Evolutionary conservation across 2,797 vertebrate genomes (phyloP).

Genomic region (Enteromius afrohamiltoni): DNA sequence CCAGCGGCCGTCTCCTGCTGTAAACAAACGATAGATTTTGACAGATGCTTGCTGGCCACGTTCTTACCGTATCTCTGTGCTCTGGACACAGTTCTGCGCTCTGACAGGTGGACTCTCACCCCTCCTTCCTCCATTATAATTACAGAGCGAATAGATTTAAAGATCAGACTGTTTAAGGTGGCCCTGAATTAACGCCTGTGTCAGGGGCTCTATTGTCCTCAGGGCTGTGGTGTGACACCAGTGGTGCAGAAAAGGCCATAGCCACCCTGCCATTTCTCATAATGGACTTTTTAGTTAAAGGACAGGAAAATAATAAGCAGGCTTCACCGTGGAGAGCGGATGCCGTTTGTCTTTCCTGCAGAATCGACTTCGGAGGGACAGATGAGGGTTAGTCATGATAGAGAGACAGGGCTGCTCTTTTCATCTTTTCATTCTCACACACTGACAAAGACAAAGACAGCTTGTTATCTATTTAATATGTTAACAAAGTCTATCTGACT

Average conservation of each 20-base stretch:
- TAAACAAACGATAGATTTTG: conserved; percentile 64
- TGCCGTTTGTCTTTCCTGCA: conserved; percentile 65
- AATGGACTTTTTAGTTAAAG: conserved; percentile 78
- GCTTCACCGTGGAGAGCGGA: conserved; percentile 60
- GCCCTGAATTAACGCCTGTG: conserved; percentile 61
- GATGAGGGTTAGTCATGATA: conserved; percentile 66
- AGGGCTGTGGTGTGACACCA: conserved; percentile 68
- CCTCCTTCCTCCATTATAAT: conserved; percentile 65
- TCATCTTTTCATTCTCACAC: conserved; percentile 72
- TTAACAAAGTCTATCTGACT: not conserved
- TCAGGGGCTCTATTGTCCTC: conserved; percentile 71
- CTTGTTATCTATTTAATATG: not conserved
- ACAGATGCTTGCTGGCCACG: conserved; percentile 56
- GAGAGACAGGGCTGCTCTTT: conserved; percentile 72
- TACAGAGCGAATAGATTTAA: conserved; percentile 70
- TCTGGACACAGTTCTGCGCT: conserved; percentile 23
- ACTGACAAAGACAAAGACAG: conserved; percentile 21
- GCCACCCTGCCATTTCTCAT: conserved; percentile 74
- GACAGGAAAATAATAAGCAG: conserved; percentile 75
- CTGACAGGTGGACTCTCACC: conserved; percentile 51
- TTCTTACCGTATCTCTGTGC: conserved; percentile 9
- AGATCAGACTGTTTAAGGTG: conserved; percentile 73
- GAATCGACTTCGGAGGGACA: conserved; percentile 63
- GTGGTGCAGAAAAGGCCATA: conserved; percentile 74
- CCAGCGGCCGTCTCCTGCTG: conserved; percentile 57